Conservation (phyloP, 1,140 invertebrate genomes). For the Caenorhabditis briggsae region DNA sequence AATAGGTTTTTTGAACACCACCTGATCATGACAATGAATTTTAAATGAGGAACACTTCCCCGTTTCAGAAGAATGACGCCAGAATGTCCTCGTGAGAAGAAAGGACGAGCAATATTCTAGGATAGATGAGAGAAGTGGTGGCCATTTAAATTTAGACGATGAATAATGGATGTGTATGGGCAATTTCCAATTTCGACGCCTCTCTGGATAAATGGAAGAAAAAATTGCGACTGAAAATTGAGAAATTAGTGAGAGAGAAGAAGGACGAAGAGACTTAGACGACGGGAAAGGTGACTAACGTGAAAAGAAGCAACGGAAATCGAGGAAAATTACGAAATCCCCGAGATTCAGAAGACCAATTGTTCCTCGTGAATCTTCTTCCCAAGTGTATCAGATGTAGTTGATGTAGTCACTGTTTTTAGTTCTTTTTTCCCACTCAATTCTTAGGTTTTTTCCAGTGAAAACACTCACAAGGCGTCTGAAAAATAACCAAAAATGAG, state of each 20-base stretch:
- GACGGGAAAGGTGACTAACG: background rate
- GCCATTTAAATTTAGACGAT: constrained; percentile 32
- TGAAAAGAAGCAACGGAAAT: background rate
- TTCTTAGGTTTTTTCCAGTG: background rate
- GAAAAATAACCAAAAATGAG: background rate
- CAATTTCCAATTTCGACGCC: constrained; percentile 28
- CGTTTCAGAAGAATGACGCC: background rate
- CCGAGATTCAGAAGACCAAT: background rate
- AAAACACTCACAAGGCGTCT: background rate
- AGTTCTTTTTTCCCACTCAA: background rate
- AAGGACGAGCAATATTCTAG: background rate
- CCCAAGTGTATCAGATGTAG: background rate
- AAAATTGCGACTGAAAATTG: constrained; percentile 17
- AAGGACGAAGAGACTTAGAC: constrained; percentile 10
- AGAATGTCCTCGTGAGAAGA: background rate
- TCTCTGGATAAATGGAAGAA: background rate
- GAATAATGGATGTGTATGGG: constrained; percentile 24
- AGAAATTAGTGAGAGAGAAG: constrained; percentile 22
- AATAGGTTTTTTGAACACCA: background rate
- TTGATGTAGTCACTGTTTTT: constrained; percentile 32
- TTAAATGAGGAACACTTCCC: background rate
- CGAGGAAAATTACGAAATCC: background rate
- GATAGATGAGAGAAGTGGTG: background rate
- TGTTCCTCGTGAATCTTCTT: background rate
- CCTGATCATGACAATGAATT: constrained; percentile 40